A percentile compares a stretch with the other conserved stretches of the same genome.
Evolutionary conservation across 2,797 vertebrate species (phyloP).

Genomic region (Morelia viridis): DNA sequence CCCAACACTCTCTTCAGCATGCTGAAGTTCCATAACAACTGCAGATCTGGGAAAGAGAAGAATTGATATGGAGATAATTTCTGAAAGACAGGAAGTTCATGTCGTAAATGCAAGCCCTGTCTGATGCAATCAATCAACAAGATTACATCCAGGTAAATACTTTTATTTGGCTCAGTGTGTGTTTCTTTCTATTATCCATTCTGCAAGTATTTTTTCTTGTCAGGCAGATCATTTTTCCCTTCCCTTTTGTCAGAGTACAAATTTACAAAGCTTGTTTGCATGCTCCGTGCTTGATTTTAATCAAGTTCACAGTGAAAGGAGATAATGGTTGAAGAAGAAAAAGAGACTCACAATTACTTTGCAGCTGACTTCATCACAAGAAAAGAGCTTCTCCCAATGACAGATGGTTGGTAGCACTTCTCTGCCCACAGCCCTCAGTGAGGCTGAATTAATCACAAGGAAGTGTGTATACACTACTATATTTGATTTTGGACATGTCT

Average conservation of each 20-base stretch:
- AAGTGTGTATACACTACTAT: constrained; percentile 56
- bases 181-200: constrained; percentile 53
- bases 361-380: constrained; percentile 70
- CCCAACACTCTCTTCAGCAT: background rate
- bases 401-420: constrained; percentile 69
- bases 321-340: constrained; percentile 66
- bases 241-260: constrained; percentile 67
- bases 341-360: constrained; percentile 70
- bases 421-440: constrained; percentile 67
- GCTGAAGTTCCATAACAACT: background rate
- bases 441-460: constrained; percentile 67
- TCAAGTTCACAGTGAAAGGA: constrained; percentile 67
- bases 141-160: constrained; percentile 65
- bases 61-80: background rate
- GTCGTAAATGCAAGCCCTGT: constrained; percentile 62
- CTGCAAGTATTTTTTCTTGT: constrained; percentile 62
- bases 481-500: constrained; percentile 59
- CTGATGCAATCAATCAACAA: constrained; percentile 52
- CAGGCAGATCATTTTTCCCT: constrained; percentile 59
- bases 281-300: constrained; percentile 67
- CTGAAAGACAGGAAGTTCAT: background rate
- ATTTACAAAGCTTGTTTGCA: constrained; percentile 72
- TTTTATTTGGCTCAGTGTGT: constrained; percentile 60
- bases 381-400: constrained; percentile 56
- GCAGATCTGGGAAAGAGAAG: background rate